Evolutionary conservation across 2,888 invertebrate genomes (phyloP), one percentile per base, ranked within the genome.

Genomic region (Dyspetes luteomarginatus): DNA sequence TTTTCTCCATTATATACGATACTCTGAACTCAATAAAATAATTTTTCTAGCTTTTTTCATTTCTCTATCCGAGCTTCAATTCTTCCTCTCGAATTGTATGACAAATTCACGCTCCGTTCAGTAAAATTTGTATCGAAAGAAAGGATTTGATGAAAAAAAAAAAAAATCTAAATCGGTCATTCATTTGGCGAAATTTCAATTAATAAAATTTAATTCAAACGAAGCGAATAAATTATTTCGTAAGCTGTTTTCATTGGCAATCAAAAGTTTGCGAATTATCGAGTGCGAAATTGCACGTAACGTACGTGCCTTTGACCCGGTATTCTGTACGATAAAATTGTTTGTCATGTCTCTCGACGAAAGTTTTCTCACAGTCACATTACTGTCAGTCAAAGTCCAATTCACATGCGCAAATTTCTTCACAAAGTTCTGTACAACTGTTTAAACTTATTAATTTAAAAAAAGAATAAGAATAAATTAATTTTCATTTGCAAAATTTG

Each of bases 291-390:
- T 24, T 56, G 4, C 30, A 17, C 30, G 17, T 17, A 15, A 48
- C 3, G 30, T 30, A 2, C 48, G 56, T 56, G 15, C 5, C 28
- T 56, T n/a, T 7, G n/a, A n/a, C 26, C 28, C 26, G 12, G 12
- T 55, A 24, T 55, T 55, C n/a, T 26, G 15, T 56, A 28, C 30
- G 56, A 56, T 56, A 56, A 56, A 56, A 56, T n/a, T 17, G 56
- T 28, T 56, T 56, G 15, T 30, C 30, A 17, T 2, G 4, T n/a
- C n/a, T 5, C 3, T 48, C 5, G 1, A 48, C 30, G 55, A 26
- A 55, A 26, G 24, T 55, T 55, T 26, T 55, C n/a, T 7, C 26
- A 55, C 12, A 55, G 4, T 26, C 55, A 26, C 26, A 12, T n/a
- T 4, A 26, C 26, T 24, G n/a, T 28, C 15, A 55, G 4, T 55